These are phyloP conservation scores for Rhynchophorus ferrugineus DNA, from an alignment of 1,140 invertebrate genomes.

Conservation along the genomic window DNA sequence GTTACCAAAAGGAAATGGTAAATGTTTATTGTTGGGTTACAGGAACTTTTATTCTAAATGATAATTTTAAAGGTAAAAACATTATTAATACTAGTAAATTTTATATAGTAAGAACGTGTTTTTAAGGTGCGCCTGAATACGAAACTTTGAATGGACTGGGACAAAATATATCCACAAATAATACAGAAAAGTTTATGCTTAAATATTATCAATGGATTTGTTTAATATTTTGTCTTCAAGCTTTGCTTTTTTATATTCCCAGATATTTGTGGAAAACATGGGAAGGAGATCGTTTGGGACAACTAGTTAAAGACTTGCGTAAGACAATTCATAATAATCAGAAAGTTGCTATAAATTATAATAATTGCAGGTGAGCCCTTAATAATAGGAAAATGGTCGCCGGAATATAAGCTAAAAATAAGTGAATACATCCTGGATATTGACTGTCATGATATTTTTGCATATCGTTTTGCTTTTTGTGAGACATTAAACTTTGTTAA, in stretches of 20 bases:
- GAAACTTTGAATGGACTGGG: conserved; percentile 6
- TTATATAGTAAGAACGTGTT: neutral
- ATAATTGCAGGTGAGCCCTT: conserved; percentile 40
- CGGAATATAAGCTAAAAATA: conserved; percentile 45
- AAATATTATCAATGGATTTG: conserved; percentile 86
- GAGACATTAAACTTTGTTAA: conserved; percentile 65
- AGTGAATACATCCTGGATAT: conserved; percentile 45
- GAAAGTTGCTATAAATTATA: neutral
- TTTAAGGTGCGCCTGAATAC: conserved; percentile 1
- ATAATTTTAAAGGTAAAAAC: conserved; percentile 41
- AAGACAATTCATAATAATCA: conserved; percentile 22
- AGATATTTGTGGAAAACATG: conserved; percentile 69
- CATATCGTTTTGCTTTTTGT: conserved; percentile 58
- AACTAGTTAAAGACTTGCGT: conserved; percentile 46
- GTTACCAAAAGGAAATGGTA: conserved; percentile 50
- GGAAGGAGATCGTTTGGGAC: conserved; percentile 57
- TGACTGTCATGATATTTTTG: conserved; percentile 59
- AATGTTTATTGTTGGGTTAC: conserved; percentile 73
- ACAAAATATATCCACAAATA: neutral
- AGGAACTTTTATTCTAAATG: conserved; percentile 60
- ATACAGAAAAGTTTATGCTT: conserved; percentile 42
- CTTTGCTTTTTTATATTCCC: conserved; percentile 65
- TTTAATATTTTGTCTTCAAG: conserved; percentile 72
- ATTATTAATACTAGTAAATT: neutral
- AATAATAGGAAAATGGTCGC: conserved; percentile 48